phyloP scores from a whole-genome alignment of 2,797 vertebrate species.

The Coreius guichenoti region DNA sequence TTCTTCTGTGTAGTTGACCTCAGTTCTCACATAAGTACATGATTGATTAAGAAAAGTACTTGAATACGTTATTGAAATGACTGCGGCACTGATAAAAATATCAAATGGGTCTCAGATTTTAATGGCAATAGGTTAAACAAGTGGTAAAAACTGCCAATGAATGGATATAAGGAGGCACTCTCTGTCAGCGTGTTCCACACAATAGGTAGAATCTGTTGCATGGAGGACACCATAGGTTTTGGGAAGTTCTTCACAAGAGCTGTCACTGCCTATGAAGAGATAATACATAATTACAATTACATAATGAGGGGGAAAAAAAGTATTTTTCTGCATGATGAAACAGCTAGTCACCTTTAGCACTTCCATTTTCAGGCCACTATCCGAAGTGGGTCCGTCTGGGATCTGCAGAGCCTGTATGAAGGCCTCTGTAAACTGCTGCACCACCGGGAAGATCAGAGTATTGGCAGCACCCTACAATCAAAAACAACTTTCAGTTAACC shows the following conservation, averaged over 20 bases:
- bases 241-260: conserved; percentile 98
- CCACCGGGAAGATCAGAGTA: conserved; percentile 94
- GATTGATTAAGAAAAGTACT: conserved; percentile 74
- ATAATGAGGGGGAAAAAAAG: not conserved
- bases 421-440: conserved; percentile 97
- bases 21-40: conserved; percentile 96
- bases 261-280: conserved; percentile 87
- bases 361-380: conserved; percentile 98
- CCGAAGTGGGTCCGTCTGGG: conserved; percentile 93
- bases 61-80: not conserved
- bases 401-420: conserved; percentile 97
- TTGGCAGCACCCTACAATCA: conserved; percentile 90
- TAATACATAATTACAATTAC: not conserved
- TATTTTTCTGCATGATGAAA: not conserved
- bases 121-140: not conserved
- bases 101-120: no score
- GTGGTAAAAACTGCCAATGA: not conserved
- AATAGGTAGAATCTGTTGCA: conserved; percentile 98
- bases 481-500: not conserved
- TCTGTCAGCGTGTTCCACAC: conserved; percentile 98
- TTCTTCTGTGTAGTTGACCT: conserved; percentile 98
- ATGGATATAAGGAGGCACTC: conserved; percentile 98
- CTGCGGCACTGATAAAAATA: not conserved
- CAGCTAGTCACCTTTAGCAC: conserved; percentile 88
- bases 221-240: conserved; percentile 96